These are phyloP conservation scores for Alosa sapidissima DNA, from an alignment of 2,797 vertebrate genomes.

Conservation along the genomic window DNA sequence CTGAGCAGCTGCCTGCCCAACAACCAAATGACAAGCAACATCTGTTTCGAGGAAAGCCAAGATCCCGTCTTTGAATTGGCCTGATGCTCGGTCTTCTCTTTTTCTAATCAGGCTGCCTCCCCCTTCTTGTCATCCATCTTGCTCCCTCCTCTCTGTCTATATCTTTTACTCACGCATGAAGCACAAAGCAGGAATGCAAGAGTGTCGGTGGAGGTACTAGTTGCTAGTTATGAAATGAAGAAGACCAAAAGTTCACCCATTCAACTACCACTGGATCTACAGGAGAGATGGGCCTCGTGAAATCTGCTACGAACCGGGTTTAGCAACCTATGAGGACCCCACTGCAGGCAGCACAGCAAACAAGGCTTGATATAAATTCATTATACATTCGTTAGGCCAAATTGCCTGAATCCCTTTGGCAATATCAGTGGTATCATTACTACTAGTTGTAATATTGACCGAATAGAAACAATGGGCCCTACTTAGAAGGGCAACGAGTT, in stretches of 20 bases:
- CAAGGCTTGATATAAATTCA: background rate
- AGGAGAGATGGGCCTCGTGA: background rate
- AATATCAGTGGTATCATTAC: background rate
- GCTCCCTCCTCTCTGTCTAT: slow-evolving; percentile 24
- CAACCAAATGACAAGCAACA: slow-evolving; percentile 86
- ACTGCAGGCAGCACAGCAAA: background rate
- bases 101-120: background rate
- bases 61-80: slow-evolving; percentile 73
- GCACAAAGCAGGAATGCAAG: slow-evolving; percentile 65
- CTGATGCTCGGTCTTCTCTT: slow-evolving; percentile 56
- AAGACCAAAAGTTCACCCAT: background rate
- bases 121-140: slow-evolving; percentile 31
- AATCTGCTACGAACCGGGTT: background rate
- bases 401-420: background rate
- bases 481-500: too few species aligned
- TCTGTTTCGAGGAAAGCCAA: slow-evolving; percentile 86
- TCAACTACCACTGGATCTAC: background rate
- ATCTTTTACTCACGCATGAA: slow-evolving; percentile 16
- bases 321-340: too few species aligned
- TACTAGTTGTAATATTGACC: background rate
- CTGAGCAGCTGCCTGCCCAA: slow-evolving; percentile 76
- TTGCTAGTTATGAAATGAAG: background rate
- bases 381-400: background rate
- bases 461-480: too few species aligned
- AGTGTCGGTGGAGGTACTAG: background rate